A percentile compares a stretch with the other conserved stretches of the same genome.
phyloP scores from a whole-genome alignment of 2,888 invertebrate species.

The Melinaea menophilus region DNA sequence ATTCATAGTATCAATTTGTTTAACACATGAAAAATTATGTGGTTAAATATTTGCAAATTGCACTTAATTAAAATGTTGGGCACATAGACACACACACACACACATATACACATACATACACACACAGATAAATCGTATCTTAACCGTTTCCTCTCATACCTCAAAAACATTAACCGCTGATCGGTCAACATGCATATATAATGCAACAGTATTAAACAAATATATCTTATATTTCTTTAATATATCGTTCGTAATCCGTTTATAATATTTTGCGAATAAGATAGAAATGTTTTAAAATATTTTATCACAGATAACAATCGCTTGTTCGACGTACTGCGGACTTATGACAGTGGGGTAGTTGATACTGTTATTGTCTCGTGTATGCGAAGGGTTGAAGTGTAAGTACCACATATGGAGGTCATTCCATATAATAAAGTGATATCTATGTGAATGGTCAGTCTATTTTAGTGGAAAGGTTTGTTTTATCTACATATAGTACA shows the following conservation, averaged over 20 bases:
- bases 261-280: no score
- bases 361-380: slow-evolving; percentile 20
- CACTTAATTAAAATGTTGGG: not conserved
- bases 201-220: not conserved
- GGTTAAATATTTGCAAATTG: not conserved
- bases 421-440: slow-evolving; percentile 22
- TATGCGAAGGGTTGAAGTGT: slow-evolving; percentile 20
- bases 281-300: no score
- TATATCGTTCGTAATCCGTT: no score
- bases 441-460: slow-evolving; percentile 18
- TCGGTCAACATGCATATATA: not conserved
- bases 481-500: slow-evolving; percentile 8
- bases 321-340: slow-evolving; percentile 12
- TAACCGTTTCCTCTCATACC: not conserved
- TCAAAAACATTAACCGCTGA: not conserved
- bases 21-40: not conserved
- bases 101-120: no score
- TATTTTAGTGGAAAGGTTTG: slow-evolving; percentile 13
- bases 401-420: slow-evolving; percentile 21
- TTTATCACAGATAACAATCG: slow-evolving; percentile 3
- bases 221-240: not conserved
- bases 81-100: not conserved
- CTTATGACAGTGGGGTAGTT: slow-evolving; percentile 12
- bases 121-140: not conserved
- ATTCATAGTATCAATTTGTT: no score